Base-by-base conservation (phyloP, 2,888 invertebrate genomes). In the Microctonus aethiopoides region DNA sequence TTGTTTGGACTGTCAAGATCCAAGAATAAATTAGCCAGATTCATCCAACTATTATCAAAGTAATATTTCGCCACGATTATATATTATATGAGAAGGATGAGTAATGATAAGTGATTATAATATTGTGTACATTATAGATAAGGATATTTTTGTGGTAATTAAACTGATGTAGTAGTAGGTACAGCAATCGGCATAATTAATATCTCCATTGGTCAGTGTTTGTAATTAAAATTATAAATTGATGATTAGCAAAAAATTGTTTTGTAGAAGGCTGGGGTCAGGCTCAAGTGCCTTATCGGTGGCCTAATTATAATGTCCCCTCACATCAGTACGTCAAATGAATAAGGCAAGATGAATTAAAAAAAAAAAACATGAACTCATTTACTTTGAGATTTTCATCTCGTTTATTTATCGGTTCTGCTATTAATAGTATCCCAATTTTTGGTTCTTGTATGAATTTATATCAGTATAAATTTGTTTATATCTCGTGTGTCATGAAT, bases 181-280 rank as follows among this genome's bases (percentile, higher is more conserved):
- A 46, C 3, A 13, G 10, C 51, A 68, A 63, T 63, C 41, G 46
- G 26, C n/a, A 46, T 51, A 68, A 68, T 63, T 63, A 46, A 68
- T 60, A 57, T 41, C 7, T 20, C 20, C 29, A 9, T 20, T 29
- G 46, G 46, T 51, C 13, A 34, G 24, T 46, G 41, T 65, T 57
- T 26, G 67, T 81, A 83, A 84, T 85, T 84, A 84, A 84, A 84
- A 81, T 84, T 80, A 79, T 80, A 79, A 81, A 76, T 80, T 80
- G 77, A 78, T 79, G 79, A 84, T 83, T 83, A 76, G 79, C 82
- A 80, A 82, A 80, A 83, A 83, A 76, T 82, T 83, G 80, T 83
- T 83, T 82, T 79, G 80, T 80, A 80, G 77, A 75, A 71, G 75
- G 76, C 76, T 74, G 69, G 65, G 56, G 71, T 71, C 71, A 73